These are phyloP conservation scores for Leucania comma DNA, from an alignment of 2,888 invertebrate genomes.

Conservation along the genomic window DNA sequence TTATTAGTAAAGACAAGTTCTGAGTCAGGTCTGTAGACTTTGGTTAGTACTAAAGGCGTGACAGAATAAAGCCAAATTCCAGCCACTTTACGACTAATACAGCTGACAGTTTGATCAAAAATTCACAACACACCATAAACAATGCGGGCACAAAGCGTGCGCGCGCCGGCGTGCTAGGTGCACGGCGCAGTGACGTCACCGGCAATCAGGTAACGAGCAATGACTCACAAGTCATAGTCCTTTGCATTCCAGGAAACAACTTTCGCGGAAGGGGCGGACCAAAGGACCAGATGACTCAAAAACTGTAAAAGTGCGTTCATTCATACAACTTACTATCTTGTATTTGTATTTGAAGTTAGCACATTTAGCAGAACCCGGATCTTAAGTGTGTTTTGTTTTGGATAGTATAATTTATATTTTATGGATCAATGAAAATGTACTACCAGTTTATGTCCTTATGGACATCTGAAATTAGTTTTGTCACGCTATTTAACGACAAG, in stretches of 20 bases:
- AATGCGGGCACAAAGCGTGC: conserved; percentile 32
- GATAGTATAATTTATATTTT: conserved; percentile 12
- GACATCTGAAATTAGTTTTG: neutral
- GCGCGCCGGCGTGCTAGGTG: conserved; percentile 52
- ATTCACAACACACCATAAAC: conserved; percentile 62
- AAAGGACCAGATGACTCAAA: conserved; percentile 61
- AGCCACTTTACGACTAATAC: conserved; percentile 25
- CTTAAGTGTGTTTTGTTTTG: neutral
- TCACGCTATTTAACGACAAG: neutral
- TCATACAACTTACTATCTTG: conserved; percentile 50
- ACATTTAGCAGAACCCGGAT: conserved; percentile 21
- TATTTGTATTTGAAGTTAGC: conserved; percentile 22
- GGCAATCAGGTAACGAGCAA: conserved; percentile 50
- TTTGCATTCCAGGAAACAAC: conserved; percentile 68
- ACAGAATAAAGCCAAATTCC: conserved; percentile 37
- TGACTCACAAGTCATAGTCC: conserved; percentile 60
- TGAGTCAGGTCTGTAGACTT: conserved; percentile 16
- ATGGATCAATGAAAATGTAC: neutral
- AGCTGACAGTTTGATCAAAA: conserved; percentile 53
- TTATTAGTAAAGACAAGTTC: conserved; percentile 5
- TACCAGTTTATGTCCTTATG: neutral
- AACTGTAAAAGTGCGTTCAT: conserved; percentile 60
- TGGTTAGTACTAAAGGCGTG: neutral
- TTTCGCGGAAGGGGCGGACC: conserved; percentile 56
- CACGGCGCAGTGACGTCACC: conserved; percentile 79